phyloP scores from a whole-genome alignment of 2,113 vertebrate genomes.

The human (Homo sapiens) region GRCh38 chr1:74567001-74567500 shows the following conservation, averaged over 20 bases:
- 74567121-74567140: neutral
- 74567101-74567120: neutral
- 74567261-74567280: neutral
- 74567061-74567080: neutral
- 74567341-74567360: neutral
- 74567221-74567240: slow-evolving; percentile 25
- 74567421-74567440: slow-evolving; percentile 58
- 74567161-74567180: neutral
- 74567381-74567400: slow-evolving; percentile 52
- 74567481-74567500: neutral
- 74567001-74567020: neutral
- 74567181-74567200: neutral
- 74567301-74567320: neutral
- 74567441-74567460: slow-evolving; percentile 64
- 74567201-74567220: slow-evolving; percentile 13
- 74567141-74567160: neutral
- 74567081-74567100: neutral
- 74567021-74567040: neutral
- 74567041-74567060: neutral
- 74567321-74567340: slow-evolving; percentile 39
- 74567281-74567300: slow-evolving; percentile 26
- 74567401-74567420: slow-evolving; percentile 45
- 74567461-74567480: slow-evolving; percentile 55
- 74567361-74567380: slow-evolving; percentile 35
- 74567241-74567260: neutral